Evolutionary conservation across 2,888 invertebrate species (phyloP), one percentile per base, ranked within the genome.

Genomic region (Perizoma affinitatum): DNA sequence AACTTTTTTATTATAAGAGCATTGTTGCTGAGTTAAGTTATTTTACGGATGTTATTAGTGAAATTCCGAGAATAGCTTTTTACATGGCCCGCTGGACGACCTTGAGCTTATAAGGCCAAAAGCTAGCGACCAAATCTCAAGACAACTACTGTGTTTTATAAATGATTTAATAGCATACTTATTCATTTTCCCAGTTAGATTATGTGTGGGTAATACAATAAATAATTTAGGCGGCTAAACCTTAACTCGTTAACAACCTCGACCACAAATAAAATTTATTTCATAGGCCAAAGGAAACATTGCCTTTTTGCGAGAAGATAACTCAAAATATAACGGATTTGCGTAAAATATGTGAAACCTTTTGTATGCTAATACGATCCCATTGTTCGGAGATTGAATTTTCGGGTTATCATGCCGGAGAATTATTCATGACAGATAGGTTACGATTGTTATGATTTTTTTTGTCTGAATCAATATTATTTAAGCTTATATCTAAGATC

Each of bases 381-480:
- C 84, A 90, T 91, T 90, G 90, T 90, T 89, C 88, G 89, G 84
- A 87, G 90, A 91, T 91, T 91, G 91, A 90, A 91, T 90, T 88
- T 89, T 87, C 83, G 83, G 88, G 88, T 85, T 87, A 87, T 87
- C 87, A 86, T 82, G 80, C 84, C 85, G 84, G 86, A 87, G 89
- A 90, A 87, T 89, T 85, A 90, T 90, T 90, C 87, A 89, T 88
- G 84, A 86, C 85, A 83, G 79, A 84, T 85, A 84, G 80, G 79
- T 80, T 81, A 80, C 75, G 77, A 81, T 83, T 83, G 83, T 80
- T 80, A 80, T 76, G 78, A 80, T 82, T 83, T 82, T 80, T 79
- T 82, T 80, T 79, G 65, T 67, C 63, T 58, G 73, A 65, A 73
- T 72, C 71, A 70, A 71, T 70, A 53, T 66, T 58, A 55, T 54